These are phyloP conservation scores for Pinctada fucata DNA, from an alignment of 2,888 invertebrate species.

Conservation along the genomic window DNA sequence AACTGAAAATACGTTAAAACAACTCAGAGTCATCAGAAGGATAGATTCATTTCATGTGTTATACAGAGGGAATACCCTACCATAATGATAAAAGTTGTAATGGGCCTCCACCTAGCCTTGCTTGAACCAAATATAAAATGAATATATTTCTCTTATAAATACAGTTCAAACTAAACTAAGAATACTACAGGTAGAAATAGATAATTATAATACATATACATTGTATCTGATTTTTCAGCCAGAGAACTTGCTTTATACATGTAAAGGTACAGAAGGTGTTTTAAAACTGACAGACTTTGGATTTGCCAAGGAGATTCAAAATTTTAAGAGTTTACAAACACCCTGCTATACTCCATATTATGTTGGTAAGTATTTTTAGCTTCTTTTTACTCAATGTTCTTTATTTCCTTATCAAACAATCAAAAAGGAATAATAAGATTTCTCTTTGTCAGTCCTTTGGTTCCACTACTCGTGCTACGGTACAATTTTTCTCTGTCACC, in stretches of 20 bases:
- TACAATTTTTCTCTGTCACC: no score
- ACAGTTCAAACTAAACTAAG: not conserved
- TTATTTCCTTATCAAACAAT: not conserved
- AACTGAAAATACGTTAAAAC: no score
- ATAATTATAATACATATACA: no score
- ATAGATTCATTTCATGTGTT: no score
- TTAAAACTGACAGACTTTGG: constrained; percentile 99
- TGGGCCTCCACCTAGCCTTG: not conserved
- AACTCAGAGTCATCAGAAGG: no score
- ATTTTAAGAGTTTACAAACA: constrained; percentile 92
- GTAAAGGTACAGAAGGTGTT: constrained; percentile 84
- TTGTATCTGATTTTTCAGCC: constrained; percentile 73
- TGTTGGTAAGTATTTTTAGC: constrained; percentile 84
- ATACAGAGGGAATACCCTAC: no score
- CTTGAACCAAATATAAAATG: not conserved
- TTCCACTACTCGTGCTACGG: no score
- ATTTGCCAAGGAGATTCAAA: constrained; percentile 95
- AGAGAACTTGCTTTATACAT: constrained; percentile 94
- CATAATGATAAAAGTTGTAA: no score
- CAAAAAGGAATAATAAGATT: no score
- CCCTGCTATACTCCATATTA: constrained; percentile 99
- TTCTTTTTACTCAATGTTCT: not conserved
- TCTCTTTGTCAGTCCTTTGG: no score
- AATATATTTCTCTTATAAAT: not conserved
- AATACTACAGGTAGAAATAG: not conserved